Evolutionary conservation across 2,113 vertebrate genomes (phyloP).

Genomic region (Campylomormyrus numenius): DNA sequence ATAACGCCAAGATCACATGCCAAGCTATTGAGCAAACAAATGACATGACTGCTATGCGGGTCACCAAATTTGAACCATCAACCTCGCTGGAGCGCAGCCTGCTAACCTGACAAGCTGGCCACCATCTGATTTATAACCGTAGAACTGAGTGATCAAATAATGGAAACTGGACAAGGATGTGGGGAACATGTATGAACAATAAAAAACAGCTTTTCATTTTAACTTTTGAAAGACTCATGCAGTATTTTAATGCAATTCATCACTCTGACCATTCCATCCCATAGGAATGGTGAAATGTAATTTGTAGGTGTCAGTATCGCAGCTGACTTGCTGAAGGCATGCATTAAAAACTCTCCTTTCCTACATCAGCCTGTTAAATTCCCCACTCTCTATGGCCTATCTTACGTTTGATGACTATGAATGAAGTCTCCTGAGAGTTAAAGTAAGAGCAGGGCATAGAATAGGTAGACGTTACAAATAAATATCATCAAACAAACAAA

Average conservation of each 20-base stretch:
- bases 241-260: not conserved
- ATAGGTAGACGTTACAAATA: not conserved
- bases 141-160: not conserved
- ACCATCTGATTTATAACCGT: not conserved
- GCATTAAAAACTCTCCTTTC: not conserved
- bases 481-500: not conserved
- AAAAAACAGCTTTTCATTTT: not conserved
- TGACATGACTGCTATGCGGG: not conserved
- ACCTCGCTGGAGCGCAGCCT: not conserved
- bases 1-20: not conserved
- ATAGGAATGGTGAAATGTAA: not conserved
- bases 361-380: not conserved
- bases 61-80: not conserved
- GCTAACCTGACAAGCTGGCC: not conserved
- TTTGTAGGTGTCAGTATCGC: not conserved
- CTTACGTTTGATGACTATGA: not conserved
- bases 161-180: not conserved
- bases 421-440: not conserved
- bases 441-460: not conserved
- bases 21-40: not conserved
- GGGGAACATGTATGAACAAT: not conserved
- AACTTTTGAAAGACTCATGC: not conserved
- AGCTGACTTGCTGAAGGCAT: not conserved
- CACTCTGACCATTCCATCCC: not conserved
- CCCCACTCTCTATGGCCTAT: not conserved